phyloP scores from a whole-genome alignment of 2,888 invertebrate genomes.

The Drosophila histrio region DNA sequence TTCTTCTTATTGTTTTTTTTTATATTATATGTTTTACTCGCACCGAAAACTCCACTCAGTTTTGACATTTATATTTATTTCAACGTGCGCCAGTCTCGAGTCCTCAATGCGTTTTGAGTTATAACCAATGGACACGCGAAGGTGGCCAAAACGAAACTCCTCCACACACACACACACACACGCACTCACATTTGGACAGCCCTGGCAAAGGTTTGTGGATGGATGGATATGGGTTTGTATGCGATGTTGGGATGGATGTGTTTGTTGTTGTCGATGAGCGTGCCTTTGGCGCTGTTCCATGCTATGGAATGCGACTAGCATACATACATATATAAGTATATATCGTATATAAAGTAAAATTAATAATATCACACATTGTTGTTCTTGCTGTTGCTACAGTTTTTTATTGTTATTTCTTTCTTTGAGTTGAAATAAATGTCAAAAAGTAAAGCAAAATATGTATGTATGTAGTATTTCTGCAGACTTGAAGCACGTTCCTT shows the following conservation, averaged over 20 bases:
- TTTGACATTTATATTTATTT: slow-evolving; percentile 83
- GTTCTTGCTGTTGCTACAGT: slow-evolving; percentile 30
- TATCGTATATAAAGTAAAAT: slow-evolving; percentile 52
- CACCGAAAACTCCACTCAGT: slow-evolving; percentile 73
- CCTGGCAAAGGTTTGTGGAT: slow-evolving; percentile 10
- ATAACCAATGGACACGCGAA: slow-evolving; percentile 77
- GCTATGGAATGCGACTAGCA: slow-evolving; percentile 53
- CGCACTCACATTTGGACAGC: slow-evolving; percentile 1
- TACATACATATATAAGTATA: neutral
- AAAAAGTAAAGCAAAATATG: slow-evolving; percentile 48
- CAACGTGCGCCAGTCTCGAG: slow-evolving; percentile 73
- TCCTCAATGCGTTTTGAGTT: slow-evolving; percentile 71
- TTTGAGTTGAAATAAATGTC: slow-evolving; percentile 55
- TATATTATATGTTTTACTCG: slow-evolving; percentile 49
- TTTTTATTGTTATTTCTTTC: slow-evolving; percentile 40
- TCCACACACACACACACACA: slow-evolving; percentile 42
- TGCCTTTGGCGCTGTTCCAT: slow-evolving; percentile 42
- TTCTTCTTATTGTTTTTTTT: slow-evolving; percentile 8
- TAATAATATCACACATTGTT: slow-evolving; percentile 74
- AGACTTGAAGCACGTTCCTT: slow-evolving; percentile 1
- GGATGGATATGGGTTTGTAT: slow-evolving; percentile 29
- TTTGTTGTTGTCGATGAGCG: slow-evolving; percentile 33
- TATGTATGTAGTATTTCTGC: slow-evolving; percentile 34
- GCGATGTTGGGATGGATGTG: slow-evolving; percentile 14
- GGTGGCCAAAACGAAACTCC: slow-evolving; percentile 68